Evolutionary conservation across 2,888 invertebrate genomes (phyloP), one percentile per base, ranked within the genome.

Genomic region (Patella caerulea): DNA sequence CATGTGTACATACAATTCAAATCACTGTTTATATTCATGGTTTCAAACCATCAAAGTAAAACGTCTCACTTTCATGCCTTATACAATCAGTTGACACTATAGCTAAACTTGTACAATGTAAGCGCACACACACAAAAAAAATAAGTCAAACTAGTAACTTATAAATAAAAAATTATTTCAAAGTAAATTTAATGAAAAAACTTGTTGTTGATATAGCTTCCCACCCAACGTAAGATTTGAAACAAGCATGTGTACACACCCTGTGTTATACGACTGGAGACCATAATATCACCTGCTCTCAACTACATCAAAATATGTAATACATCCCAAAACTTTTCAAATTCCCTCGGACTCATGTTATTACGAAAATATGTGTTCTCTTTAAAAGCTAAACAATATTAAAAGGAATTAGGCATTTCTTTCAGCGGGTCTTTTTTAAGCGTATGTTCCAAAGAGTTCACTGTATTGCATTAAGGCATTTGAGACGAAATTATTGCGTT

Each of bases 301-400:
- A 45, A 45, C 45, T 45, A 45, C 45, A 9, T 45, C 45, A 45
- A 45, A 65, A 65, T 65, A 24, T 24, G 65, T 65, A 65, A 65
- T 65, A 24, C 65, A 65, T 65, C 65, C 65, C 12, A 65, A 65
- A 65, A 65, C n/a, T 65, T 65, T 65, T 65, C 65, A 65, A 45
- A 65, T 65, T 65, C 65, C 65, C 24, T 24, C 3, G 11, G 65
- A 3, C 24, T 24, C 3, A 14, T 24, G 24, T 65, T 65, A 65
- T 65, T 65, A 65, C 2, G 15, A 24, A 65, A 65, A 65, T 9
- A 19, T 65, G 65, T 65, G 19, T 65, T 65, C 24, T 19, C 19
- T 65, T 65, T 65, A 12, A 65, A 65, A 65, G 19, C 65, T 24
- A 65, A 65, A 65, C 65, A 65, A 65, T 65, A 65, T 65, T 65